Conservation (phyloP, 2,888 invertebrate species). For the Eilema depressum region DNA sequence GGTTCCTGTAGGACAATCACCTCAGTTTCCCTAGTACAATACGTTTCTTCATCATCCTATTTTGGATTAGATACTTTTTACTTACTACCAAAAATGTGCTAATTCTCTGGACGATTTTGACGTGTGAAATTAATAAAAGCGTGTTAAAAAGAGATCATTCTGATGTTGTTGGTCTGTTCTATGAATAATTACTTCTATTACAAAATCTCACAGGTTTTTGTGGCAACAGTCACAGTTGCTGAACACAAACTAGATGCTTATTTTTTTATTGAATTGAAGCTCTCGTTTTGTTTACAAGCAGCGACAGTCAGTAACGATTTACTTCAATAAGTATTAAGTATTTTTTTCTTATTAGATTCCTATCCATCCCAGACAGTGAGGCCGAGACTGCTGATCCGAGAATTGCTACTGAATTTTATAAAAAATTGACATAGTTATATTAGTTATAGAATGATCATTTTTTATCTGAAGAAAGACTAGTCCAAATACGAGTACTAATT, state of each 20-base stretch:
- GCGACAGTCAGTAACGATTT: constrained; percentile 39
- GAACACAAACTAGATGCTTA: constrained; percentile 34
- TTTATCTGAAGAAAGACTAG: background rate
- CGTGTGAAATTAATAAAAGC: background rate
- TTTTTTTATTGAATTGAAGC: constrained; percentile 40
- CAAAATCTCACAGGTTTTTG: constrained; percentile 36
- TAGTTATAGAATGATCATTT: too few species aligned
- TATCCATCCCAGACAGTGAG: background rate
- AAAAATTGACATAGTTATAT: background rate
- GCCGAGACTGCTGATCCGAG: background rate
- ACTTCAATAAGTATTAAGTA: constrained; percentile 22
- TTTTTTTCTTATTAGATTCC: background rate
- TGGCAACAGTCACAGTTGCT: constrained; percentile 39
- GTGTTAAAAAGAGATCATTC: background rate
- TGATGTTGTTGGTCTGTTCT: background rate
- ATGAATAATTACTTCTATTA: constrained; percentile 25
- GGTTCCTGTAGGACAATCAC: too few species aligned
- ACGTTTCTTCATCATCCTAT: too few species aligned
- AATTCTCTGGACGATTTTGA: background rate
- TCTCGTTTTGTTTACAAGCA: constrained; percentile 39
- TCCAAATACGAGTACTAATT: background rate
- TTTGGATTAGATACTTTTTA: too few species aligned
- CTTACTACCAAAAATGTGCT: background rate
- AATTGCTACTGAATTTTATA: background rate
- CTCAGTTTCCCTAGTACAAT: too few species aligned